A percentile compares a stretch with the other conserved stretches of the same genome.
phyloP scores from a whole-genome alignment of 2,797 vertebrate genomes.

The Mus caroli region DNA sequence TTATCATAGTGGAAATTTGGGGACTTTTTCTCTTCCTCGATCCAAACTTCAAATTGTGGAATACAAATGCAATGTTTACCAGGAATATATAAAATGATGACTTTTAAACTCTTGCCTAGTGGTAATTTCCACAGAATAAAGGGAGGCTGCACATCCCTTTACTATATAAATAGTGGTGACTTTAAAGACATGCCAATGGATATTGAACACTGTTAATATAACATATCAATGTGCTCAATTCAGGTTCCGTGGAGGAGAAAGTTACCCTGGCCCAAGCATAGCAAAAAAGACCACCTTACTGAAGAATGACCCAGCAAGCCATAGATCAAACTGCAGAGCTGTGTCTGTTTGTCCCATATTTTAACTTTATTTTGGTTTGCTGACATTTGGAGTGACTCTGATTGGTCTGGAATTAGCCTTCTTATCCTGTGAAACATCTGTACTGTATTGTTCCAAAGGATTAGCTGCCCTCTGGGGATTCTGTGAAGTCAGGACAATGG shows the following conservation, averaged over 20 bases:
- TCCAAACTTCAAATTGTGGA: not conserved
- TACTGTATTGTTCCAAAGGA: slow-evolving; percentile 86
- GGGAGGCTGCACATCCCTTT: not conserved
- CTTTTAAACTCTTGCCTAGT: not conserved
- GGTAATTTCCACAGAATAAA: not conserved
- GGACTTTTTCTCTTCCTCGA: slow-evolving; percentile 21
- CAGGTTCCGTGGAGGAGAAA: slow-evolving; percentile 70
- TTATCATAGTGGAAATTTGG: not conserved
- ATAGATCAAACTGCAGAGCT: slow-evolving; percentile 65
- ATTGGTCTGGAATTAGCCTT: slow-evolving; percentile 83
- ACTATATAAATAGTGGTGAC: not conserved
- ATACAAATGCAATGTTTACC: not conserved
- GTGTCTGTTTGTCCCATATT: slow-evolving; percentile 83
- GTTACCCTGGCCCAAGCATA: slow-evolving; percentile 57
- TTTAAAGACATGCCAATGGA: slow-evolving; percentile 11
- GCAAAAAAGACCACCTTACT: slow-evolving; percentile 38
- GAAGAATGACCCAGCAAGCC: slow-evolving; percentile 59
- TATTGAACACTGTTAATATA: not conserved
- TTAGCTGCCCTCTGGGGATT: slow-evolving; percentile 82
- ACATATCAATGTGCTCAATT: not conserved
- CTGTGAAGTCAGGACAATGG: slow-evolving; percentile 86
- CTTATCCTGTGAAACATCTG: slow-evolving; percentile 89
- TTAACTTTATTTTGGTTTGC: slow-evolving; percentile 85
- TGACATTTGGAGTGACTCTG: slow-evolving; percentile 86
- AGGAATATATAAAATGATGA: slow-evolving; percentile 20